Base-by-base conservation (phyloP, 1,140 invertebrate genomes). In the Drosophila takahashii region DNA sequence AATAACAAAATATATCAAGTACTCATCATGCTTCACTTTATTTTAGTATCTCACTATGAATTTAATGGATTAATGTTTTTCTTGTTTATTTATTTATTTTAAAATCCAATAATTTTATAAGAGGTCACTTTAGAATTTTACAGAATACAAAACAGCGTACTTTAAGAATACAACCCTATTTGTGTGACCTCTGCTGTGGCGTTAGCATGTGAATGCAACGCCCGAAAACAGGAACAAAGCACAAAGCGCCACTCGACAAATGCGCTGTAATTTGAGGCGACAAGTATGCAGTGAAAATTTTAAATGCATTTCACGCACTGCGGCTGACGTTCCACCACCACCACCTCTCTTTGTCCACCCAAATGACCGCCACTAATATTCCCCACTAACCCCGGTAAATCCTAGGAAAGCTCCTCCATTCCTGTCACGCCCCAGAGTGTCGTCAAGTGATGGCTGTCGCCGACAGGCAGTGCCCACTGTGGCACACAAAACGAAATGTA, bases 271-370 rank as follows among this genome's bases (percentile, higher is more conserved):
- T 86, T 87, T 66, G 84, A 89, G 84, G 79, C 60, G 75, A 69
- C 57, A 86, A 87, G 79, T 86, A 87, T 77, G 83, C 84, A 86
- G 70, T 77, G 65, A 48, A 81, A 83, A 76, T 79, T 77, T 73
- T 79, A 87, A 83, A 87, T 87, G 83, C 84, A 83, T 77, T 89
- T 77, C 79, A 89, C 79, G 76, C 84, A 83, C 66, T 87, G 83
- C 75, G 76, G 61, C 65, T 86, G 81, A 86, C 60, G 78, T 27
- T 32, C 22, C 29, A 32, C 29, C 29, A 8, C 9, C 47, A 11
- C 29, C 29, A 10, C 9, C 47, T 9, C 36, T 37, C 16, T 15
- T 0, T 4, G 11, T 11, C 22, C n/a, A 41, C 3, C 15, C n/a
- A 45, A 22, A 44, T 11, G 10, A 16, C 13, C 15, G 8, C 60